Evolutionary conservation across 2,888 invertebrate genomes (phyloP).

Genomic region (Pandemis heparana): DNA sequence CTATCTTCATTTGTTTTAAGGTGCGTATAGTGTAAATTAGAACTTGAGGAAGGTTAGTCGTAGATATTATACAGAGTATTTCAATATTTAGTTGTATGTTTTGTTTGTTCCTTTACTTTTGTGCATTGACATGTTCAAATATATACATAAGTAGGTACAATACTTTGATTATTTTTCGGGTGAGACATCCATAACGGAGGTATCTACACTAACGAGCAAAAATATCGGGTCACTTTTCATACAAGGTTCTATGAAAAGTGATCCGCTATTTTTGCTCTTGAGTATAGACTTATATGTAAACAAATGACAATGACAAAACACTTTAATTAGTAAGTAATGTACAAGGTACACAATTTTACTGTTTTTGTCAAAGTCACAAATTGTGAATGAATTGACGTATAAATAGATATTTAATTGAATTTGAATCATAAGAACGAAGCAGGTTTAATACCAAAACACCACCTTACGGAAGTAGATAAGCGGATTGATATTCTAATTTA

Average conservation of each 20-base stretch:
- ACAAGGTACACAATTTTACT: too few species aligned
- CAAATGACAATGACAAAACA: too few species aligned
- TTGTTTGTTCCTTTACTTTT: not conserved
- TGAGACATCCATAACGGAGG: too few species aligned
- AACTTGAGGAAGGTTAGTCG: not conserved
- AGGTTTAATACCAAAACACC: not conserved
- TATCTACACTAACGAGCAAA: too few species aligned
- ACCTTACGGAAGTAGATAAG: conserved; percentile 14
- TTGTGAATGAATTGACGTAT: too few species aligned
- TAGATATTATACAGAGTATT: not conserved
- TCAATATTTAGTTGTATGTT: not conserved
- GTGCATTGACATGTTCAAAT: not conserved
- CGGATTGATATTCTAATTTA: not conserved
- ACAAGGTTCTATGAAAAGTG: too few species aligned
- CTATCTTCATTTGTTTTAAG: not conserved
- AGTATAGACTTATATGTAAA: too few species aligned
- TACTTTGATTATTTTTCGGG: not conserved
- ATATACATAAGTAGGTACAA: not conserved
- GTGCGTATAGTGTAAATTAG: not conserved
- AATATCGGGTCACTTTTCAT: too few species aligned
- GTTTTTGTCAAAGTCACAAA: too few species aligned
- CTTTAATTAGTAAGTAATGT: too few species aligned
- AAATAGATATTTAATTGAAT: not conserved
- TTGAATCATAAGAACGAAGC: not conserved
- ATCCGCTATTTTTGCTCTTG: too few species aligned